Conservation (phyloP, 37 sponge, comb jelly and placozoan species). For the Agelas oroides region DNA sequence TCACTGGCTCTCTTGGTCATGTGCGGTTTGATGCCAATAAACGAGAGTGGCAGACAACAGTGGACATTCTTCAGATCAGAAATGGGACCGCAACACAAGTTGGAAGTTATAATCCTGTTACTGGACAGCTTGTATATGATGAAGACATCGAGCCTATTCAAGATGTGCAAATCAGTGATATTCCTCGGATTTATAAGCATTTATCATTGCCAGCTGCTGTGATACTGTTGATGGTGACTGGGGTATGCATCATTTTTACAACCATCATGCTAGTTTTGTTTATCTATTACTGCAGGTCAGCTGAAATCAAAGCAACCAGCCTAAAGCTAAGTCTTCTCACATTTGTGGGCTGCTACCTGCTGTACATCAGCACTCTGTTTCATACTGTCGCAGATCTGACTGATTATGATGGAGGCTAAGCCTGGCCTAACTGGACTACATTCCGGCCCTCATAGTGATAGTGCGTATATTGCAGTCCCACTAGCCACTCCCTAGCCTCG, state of each 20-base stretch:
- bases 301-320: conserved; percentile 41
- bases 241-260: not conserved
- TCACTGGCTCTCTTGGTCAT: not conserved
- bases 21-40: not conserved
- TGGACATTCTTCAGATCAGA: not conserved
- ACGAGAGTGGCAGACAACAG: not conserved
- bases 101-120: not conserved
- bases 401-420: not conserved
- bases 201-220: not conserved
- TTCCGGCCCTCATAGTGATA: no score
- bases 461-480: no score
- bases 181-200: not conserved
- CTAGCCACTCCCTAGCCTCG: no score
- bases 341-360: conserved; percentile 27
- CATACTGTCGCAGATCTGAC: not conserved
- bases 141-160: no score
- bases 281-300: not conserved
- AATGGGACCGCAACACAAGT: not conserved
- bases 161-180: no score
- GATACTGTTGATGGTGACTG: not conserved
- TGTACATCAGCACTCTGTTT: not conserved
- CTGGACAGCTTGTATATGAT: not conserved
- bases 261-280: not conserved
- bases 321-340: conserved; percentile 12
- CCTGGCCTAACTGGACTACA: no score